These are phyloP conservation scores for Ruditapes philippinarum DNA, from an alignment of 1,140 invertebrate species.

Conservation along the genomic window DNA sequence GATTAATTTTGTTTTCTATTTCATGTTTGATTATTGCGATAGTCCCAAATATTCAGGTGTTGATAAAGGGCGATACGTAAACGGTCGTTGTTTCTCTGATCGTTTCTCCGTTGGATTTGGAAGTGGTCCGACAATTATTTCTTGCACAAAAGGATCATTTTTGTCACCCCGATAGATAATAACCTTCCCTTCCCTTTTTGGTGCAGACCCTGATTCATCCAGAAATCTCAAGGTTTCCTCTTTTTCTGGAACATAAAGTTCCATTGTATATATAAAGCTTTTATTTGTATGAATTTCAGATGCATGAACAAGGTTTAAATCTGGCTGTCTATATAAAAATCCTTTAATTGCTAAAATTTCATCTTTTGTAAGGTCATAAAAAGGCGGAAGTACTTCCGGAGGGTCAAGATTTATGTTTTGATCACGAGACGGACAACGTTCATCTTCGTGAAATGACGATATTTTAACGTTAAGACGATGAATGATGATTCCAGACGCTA, in stretches of 20 bases:
- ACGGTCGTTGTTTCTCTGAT: slow-evolving; percentile 41
- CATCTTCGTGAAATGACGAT: background rate
- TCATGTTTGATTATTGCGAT: background rate
- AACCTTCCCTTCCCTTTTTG: slow-evolving; percentile 74
- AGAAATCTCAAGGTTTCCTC: slow-evolving; percentile 72
- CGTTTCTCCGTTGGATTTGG: slow-evolving; percentile 67
- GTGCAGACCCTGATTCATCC: slow-evolving; percentile 62
- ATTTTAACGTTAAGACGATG: background rate
- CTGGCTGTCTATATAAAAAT: slow-evolving; percentile 62
- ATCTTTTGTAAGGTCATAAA: slow-evolving; percentile 70
- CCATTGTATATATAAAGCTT: slow-evolving; percentile 75
- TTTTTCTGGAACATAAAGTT: slow-evolving; percentile 77
- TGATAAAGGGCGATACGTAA: slow-evolving; percentile 61
- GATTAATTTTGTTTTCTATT: slow-evolving; percentile 22
- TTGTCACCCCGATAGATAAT: slow-evolving; percentile 80
- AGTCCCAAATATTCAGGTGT: slow-evolving; percentile 53
- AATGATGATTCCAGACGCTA: slow-evolving; percentile 29
- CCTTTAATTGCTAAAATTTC: slow-evolving; percentile 65
- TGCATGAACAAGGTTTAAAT: slow-evolving; percentile 67
- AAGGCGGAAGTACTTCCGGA: slow-evolving; percentile 55
- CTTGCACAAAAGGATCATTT: slow-evolving; percentile 71
- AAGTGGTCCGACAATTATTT: slow-evolving; percentile 76
- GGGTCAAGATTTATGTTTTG: slow-evolving; percentile 53
- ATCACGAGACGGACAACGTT: slow-evolving; percentile 15
- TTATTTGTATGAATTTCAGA: slow-evolving; percentile 58